Evolutionary conservation across 1,140 invertebrate genomes (phyloP).

Genomic region (Habropoda laboriosa): DNA sequence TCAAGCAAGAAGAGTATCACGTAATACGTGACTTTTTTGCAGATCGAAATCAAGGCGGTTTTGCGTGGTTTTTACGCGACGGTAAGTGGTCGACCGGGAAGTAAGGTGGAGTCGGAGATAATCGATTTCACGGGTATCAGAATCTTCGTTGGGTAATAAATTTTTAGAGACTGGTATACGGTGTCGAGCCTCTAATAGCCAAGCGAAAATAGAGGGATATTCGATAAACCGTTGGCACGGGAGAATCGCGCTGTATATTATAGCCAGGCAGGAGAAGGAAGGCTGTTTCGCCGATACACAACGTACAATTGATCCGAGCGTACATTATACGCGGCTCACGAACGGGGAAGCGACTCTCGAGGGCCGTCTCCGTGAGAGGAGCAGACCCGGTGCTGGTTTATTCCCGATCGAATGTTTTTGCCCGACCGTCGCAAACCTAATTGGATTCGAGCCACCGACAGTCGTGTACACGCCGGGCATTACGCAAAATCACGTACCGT

Average conservation of each 20-base stretch:
- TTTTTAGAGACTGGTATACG: background rate
- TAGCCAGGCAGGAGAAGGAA: background rate
- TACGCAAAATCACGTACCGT: slow-evolving; percentile 46
- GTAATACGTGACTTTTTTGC: background rate
- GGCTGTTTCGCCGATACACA: slow-evolving; percentile 14
- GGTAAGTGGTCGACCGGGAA: background rate
- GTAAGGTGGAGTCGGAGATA: background rate
- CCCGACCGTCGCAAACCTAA: slow-evolving; percentile 67
- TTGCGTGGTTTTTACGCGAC: background rate
- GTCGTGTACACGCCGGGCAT: slow-evolving; percentile 17
- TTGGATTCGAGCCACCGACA: slow-evolving; percentile 62
- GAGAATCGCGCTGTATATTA: background rate
- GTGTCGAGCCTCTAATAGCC: background rate
- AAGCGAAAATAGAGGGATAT: slow-evolving; percentile 13
- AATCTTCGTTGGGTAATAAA: background rate
- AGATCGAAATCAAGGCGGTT: background rate
- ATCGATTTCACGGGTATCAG: slow-evolving; percentile 32
- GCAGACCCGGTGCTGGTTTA: slow-evolving; percentile 63
- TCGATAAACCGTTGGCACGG: background rate
- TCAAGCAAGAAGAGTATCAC: background rate
- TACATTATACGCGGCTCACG: slow-evolving; percentile 41
- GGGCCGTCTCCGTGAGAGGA: slow-evolving; percentile 17
- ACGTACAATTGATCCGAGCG: slow-evolving; percentile 52
- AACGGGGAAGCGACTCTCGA: slow-evolving; percentile 45
- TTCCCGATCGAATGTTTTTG: slow-evolving; percentile 72